Percentiles rank a stretch among this genome's conserved stretches.
phyloP scores from a whole-genome alignment of 2,113 vertebrate species.

The Pteronura brasiliensis region DNA sequence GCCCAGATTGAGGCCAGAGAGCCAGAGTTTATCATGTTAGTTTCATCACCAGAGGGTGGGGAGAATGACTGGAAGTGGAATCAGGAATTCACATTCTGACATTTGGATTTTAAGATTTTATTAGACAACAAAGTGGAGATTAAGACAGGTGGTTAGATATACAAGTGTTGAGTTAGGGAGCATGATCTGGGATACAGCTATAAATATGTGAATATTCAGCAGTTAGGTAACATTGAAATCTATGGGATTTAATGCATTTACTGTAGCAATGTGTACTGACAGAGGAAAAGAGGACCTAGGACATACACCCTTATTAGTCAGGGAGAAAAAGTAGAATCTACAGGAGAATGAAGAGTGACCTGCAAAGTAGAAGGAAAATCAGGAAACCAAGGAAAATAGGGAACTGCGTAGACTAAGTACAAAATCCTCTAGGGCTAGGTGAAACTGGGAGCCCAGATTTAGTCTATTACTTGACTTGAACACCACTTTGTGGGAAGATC shows the following conservation, averaged over 20 bases:
- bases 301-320: background rate
- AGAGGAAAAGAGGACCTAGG: background rate
- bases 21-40: background rate
- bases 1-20: too few species aligned
- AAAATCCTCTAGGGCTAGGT: background rate
- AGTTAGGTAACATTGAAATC: background rate
- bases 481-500: background rate
- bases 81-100: background rate
- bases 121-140: background rate
- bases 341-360: too few species aligned
- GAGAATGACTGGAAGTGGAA: background rate
- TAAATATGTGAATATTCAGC: background rate
- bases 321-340: background rate
- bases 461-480: background rate
- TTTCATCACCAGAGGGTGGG: background rate
- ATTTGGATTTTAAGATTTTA: background rate
- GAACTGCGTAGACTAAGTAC: background rate
- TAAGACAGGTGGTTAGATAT: background rate
- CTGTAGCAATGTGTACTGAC: too few species aligned
- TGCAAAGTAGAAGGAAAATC: background rate
- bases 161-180: background rate
- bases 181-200: background rate
- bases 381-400: background rate
- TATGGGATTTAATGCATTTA: background rate
- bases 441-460: background rate